Conservation (phyloP, 2,888 invertebrate genomes). For the Crossocerus cetratus region DNA sequence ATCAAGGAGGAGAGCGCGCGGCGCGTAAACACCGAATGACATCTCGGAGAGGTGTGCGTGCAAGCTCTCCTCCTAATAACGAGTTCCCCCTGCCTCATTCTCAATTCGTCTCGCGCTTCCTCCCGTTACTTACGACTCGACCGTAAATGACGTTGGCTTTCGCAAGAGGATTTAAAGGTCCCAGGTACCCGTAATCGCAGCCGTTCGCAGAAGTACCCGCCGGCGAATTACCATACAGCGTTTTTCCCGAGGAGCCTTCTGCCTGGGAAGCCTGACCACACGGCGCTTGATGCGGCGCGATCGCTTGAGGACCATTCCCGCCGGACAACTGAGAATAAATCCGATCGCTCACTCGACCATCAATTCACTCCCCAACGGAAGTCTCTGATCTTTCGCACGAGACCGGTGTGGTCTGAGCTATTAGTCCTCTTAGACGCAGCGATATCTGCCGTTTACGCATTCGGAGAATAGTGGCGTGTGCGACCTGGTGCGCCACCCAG, state of each 20-base stretch:
- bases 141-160: constrained; percentile 61
- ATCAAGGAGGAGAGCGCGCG: no score
- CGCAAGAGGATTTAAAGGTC: constrained; percentile 62
- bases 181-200: constrained; percentile 59
- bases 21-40: no score
- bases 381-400: no score
- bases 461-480: no score
- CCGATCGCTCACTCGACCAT: no score
- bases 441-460: no score
- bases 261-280: not conserved
- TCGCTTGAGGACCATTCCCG: not conserved
- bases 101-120: constrained; percentile 60
- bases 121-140: constrained; percentile 60
- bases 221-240: constrained; percentile 49
- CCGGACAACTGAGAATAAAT: not conserved
- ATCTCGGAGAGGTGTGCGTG: no score
- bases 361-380: no score
- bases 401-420: not conserved
- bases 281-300: no score
- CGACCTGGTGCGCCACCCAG: no score
- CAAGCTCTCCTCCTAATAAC: constrained; percentile 46
- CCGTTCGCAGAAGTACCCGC: constrained; percentile 45
- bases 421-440: not conserved
- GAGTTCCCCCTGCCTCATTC: constrained; percentile 59
- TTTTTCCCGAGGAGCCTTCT: constrained; percentile 27